These are phyloP conservation scores for Sphaerophoria rueppellii DNA, from an alignment of 2,888 invertebrate genomes.

Conservation along the genomic window DNA sequence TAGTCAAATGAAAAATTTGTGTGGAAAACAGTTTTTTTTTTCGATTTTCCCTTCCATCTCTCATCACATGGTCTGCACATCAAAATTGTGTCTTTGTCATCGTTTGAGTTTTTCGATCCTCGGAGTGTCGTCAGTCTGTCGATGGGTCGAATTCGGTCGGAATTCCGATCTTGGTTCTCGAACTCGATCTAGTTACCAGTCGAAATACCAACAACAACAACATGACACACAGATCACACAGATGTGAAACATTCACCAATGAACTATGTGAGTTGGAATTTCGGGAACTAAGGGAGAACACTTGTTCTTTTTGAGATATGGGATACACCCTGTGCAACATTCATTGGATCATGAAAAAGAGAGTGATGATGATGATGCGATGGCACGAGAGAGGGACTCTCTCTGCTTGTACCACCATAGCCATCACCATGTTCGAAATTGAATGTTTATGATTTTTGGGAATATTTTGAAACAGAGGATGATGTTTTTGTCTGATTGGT, in stretches of 20 bases:
- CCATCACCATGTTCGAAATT: conserved; percentile 3
- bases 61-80: conserved; percentile 19
- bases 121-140: conserved; percentile 39
- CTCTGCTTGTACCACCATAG: conserved; percentile 35
- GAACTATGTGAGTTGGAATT: conserved; percentile 55
- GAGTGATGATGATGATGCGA: conserved; percentile 57
- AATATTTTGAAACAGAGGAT: conserved; percentile 69
- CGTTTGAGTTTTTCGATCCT: conserved; percentile 11
- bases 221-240: conserved; percentile 38
- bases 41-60: conserved; percentile 31
- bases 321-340: conserved; percentile 42
- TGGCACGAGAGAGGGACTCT: conserved; percentile 46
- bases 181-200: conserved; percentile 27
- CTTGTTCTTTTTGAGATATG: conserved; percentile 62
- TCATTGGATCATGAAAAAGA: conserved; percentile 19
- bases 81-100: conserved; percentile 1
- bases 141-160: conserved; percentile 52
- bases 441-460: conserved; percentile 61
- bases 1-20: conserved; percentile 72
- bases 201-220: not conserved
- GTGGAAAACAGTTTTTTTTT: conserved; percentile 69
- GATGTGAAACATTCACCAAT: conserved; percentile 64
- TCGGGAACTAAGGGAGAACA: conserved; percentile 43
- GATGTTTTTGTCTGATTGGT: conserved; percentile 47
- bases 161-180: conserved; percentile 58